Percentiles rank a stretch among this genome's conserved stretches.
Conservation (phyloP, 2,888 invertebrate species). For the Plagiodera versicolora region DNA sequence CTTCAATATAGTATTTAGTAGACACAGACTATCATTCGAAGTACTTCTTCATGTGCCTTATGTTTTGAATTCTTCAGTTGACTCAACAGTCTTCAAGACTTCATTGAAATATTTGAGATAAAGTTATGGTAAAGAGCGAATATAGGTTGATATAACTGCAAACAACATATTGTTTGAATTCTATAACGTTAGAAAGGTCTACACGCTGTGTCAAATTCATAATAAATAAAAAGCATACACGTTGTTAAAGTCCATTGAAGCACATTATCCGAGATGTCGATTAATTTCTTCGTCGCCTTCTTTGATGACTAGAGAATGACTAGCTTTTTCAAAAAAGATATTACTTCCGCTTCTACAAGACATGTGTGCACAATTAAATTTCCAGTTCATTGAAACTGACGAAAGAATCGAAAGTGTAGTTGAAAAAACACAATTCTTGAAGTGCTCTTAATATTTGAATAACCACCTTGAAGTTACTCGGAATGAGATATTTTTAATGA, state of each 20-base stretch:
- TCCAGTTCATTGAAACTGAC: neutral
- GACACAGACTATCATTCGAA: neutral
- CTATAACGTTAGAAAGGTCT: neutral
- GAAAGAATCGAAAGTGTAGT: neutral
- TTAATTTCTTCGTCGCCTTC: constrained; percentile 34
- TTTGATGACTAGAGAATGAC: constrained; percentile 41
- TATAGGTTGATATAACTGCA: constrained; percentile 16
- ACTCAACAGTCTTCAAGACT: constrained; percentile 19
- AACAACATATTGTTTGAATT: neutral
- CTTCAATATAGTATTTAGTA: too few relatives aligned
- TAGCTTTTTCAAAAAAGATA: constrained; percentile 27
- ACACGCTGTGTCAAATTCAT: neutral
- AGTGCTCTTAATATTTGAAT: neutral
- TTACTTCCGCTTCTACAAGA: constrained; percentile 26
- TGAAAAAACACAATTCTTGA: neutral
- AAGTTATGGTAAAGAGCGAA: neutral
- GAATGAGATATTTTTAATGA: neutral
- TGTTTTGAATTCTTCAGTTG: constrained; percentile 22
- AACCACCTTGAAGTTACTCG: neutral
- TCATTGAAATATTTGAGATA: constrained; percentile 20
- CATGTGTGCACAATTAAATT: constrained; percentile 35
- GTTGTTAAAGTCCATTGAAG: constrained; percentile 19
- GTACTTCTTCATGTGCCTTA: constrained; percentile 9
- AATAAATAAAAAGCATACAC: neutral
- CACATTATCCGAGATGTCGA: constrained; percentile 35